phyloP scores from a whole-genome alignment of 92 coral and sea anemone genomes.

The Montipora capitata region DNA sequence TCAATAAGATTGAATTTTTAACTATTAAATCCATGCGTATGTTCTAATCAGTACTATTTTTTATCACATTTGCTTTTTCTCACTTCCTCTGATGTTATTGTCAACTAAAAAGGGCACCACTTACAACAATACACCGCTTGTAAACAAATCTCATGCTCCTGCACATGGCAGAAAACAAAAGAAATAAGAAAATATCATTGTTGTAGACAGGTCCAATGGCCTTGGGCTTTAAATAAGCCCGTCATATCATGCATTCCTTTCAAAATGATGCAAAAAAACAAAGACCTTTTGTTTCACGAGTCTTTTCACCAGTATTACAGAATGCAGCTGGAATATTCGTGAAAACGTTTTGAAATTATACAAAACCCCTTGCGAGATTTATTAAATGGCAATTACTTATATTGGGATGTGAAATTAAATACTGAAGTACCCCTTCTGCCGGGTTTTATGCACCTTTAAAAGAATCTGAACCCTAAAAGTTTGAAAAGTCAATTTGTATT shows the following conservation, averaged over 20 bases:
- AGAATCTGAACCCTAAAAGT: background rate
- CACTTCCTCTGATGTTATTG: background rate
- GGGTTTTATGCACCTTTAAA: background rate
- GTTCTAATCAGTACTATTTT: too few relatives aligned
- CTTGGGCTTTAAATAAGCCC: constrained; percentile 2
- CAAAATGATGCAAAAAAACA: constrained; percentile 24
- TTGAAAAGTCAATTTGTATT: constrained; percentile 1
- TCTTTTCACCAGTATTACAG: constrained; percentile 1
- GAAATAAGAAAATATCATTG: constrained; percentile 13
- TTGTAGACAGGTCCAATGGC: constrained; percentile 6
- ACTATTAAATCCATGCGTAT: too few relatives aligned
- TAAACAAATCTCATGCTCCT: constrained; percentile 27
- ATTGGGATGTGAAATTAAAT: background rate
- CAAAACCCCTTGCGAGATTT: background rate
- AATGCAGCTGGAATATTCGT: constrained; percentile 31
- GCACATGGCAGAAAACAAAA: constrained; percentile 50
- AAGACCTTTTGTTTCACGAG: constrained; percentile 9
- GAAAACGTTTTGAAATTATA: background rate
- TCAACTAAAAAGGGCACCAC: background rate
- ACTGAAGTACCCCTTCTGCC: background rate
- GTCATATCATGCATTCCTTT: constrained; percentile 12
- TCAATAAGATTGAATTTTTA: too few relatives aligned
- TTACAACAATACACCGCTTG: constrained; percentile 10
- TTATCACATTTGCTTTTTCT: too few relatives aligned
- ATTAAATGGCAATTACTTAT: background rate